Conservation (phyloP, 1,140 invertebrate species). For the Ladona fulva region DNA sequence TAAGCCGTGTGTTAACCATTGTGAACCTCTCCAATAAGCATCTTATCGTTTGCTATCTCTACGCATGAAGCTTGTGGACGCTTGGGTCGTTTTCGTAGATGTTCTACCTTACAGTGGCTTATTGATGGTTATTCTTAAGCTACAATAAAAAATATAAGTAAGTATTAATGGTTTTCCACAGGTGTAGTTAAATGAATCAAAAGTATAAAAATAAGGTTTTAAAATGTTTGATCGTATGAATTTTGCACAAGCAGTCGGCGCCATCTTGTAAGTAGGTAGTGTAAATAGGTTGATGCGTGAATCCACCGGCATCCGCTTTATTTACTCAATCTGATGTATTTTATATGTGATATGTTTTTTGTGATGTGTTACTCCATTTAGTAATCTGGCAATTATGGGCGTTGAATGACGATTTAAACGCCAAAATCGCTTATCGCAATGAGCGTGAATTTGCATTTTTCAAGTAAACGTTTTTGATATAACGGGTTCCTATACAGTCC, state of each 20-base stretch:
- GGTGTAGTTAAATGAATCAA: background rate
- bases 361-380: background rate
- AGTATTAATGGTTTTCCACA: background rate
- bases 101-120: too few relatives aligned
- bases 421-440: background rate
- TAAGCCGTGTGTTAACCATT: background rate
- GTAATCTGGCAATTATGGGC: too few relatives aligned
- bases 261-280: background rate
- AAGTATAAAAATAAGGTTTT: too few relatives aligned
- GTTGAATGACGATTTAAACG: background rate
- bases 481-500: background rate
- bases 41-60: background rate
- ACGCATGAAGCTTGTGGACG: background rate
- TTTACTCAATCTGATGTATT: background rate
- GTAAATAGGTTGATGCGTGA: background rate
- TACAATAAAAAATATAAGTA: background rate
- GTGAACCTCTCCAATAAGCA: background rate
- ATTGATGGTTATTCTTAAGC: background rate
- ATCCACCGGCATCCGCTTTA: background rate
- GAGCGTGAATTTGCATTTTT: constrained; percentile 3
- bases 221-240: too few relatives aligned
- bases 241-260: background rate
- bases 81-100: background rate
- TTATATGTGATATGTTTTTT: background rate
- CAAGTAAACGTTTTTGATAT: background rate